phyloP scores from a whole-genome alignment of 2,888 invertebrate genomes.

The Scaptomyza polygonia region DNA sequence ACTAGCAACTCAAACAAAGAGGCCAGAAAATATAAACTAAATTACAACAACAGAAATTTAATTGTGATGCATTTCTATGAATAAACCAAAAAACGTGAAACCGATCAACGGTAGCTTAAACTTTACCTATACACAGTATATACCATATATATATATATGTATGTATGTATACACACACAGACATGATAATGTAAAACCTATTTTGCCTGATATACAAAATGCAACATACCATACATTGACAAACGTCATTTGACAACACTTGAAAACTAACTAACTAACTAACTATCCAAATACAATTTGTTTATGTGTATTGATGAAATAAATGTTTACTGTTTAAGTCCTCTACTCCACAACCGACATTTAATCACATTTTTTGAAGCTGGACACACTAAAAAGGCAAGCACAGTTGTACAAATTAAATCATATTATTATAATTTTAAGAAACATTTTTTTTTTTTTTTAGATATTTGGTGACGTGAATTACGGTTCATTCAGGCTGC shows the following conservation, averaged over 20 bases:
- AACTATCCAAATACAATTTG: constrained; percentile 14
- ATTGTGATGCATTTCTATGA: constrained; percentile 72
- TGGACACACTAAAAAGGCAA: constrained; percentile 30
- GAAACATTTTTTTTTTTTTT: not conserved
- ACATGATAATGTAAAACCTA: constrained; percentile 11
- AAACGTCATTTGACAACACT: constrained; percentile 4
- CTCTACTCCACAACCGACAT: constrained; percentile 9
- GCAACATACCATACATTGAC: no score
- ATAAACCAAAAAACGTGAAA: constrained; percentile 20
- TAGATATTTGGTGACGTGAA: constrained; percentile 34
- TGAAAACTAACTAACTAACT: not conserved
- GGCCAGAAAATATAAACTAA: constrained; percentile 26
- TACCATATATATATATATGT: no score
- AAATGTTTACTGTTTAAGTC: constrained; percentile 35
- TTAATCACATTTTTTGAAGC: constrained; percentile 21
- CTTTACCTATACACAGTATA: constrained; percentile 21
- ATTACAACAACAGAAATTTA: constrained; percentile 26
- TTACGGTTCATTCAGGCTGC: constrained; percentile 15
- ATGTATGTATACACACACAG: constrained; percentile 15
- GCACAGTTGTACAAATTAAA: not conserved
- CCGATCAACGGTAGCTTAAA: not conserved
- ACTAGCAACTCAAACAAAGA: constrained; percentile 3
- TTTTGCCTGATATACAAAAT: constrained; percentile 7
- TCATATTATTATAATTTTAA: not conserved
- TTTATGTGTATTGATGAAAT: constrained; percentile 39